A percentile compares a stretch with the other conserved stretches of the same genome.
Evolutionary conservation across 2,888 invertebrate species (phyloP).

Genomic region (Andrena haemorrhoa): DNA sequence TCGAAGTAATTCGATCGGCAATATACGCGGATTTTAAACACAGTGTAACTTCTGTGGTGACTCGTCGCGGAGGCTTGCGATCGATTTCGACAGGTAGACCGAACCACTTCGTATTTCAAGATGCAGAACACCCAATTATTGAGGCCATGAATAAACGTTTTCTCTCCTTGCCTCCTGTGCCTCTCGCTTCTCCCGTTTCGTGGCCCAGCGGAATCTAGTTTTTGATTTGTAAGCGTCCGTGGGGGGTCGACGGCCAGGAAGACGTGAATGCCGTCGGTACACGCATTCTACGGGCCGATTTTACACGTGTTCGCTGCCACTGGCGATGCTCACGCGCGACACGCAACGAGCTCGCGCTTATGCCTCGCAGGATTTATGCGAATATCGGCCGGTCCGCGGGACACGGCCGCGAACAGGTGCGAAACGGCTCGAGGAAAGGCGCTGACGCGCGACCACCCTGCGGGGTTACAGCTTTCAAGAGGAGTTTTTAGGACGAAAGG

Average conservation of each 20-base stretch:
- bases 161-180: constrained; percentile 10
- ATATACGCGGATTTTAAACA: not conserved
- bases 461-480: not conserved
- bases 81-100: too few relatives aligned
- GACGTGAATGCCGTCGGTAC: constrained; percentile 45
- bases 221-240: constrained; percentile 66
- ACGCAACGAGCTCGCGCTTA: constrained; percentile 49
- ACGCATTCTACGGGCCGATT: constrained; percentile 56
- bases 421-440: constrained; percentile 14
- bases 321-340: constrained; percentile 49
- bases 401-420: constrained; percentile 46
- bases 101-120: constrained; percentile 41
- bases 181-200: not conserved
- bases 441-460: constrained; percentile 12
- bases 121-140: constrained; percentile 73
- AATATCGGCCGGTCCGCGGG: constrained; percentile 38
- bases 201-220: constrained; percentile 53
- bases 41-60: not conserved
- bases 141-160: constrained; percentile 66
- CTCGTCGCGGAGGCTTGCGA: too few relatives aligned
- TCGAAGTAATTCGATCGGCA: not conserved
- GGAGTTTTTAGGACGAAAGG: not conserved
- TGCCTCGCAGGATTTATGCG: constrained; percentile 56
- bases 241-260: constrained; percentile 64
- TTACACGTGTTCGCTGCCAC: constrained; percentile 68